phyloP scores from a whole-genome alignment of 1,140 invertebrate genomes.

The Helicoverpa zea region DNA sequence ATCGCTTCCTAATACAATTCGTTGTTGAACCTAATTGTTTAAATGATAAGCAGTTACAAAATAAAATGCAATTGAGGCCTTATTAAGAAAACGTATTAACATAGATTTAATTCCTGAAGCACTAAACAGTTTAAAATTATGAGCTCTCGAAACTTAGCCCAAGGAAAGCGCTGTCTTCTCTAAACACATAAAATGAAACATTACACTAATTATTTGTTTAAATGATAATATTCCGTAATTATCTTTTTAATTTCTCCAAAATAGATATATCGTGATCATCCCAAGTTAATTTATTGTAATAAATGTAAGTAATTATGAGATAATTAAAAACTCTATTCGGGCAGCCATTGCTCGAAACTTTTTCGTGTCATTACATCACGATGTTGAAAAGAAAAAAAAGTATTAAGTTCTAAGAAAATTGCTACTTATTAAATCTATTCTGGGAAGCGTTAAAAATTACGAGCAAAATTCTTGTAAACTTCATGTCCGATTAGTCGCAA shows the following conservation, averaged over 20 bases:
- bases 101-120: neutral
- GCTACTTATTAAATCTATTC: neutral
- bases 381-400: constrained; percentile 19
- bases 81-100: constrained; percentile 10
- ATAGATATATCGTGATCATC: constrained; percentile 37
- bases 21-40: neutral
- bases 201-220: constrained; percentile 32
- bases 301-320: constrained; percentile 34
- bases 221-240: constrained; percentile 35
- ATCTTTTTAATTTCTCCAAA: constrained; percentile 44
- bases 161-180: constrained; percentile 8
- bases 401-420: neutral
- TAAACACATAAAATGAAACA: constrained; percentile 5
- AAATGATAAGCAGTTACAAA: too few species aligned
- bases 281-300: constrained; percentile 42
- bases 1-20: neutral
- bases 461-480: constrained; percentile 2
- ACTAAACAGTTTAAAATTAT: constrained; percentile 6
- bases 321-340: constrained; percentile 26
- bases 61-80: neutral
- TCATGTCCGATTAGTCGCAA: constrained; percentile 14
- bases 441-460: constrained; percentile 1
- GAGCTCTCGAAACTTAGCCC: neutral
- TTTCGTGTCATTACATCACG: constrained; percentile 2
- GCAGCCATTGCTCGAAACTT: constrained; percentile 14